Evolutionary conservation across 2,113 vertebrate species (phyloP), one percentile per base, ranked within the genome.

Genomic region (Prunella fulvescens): DNA sequence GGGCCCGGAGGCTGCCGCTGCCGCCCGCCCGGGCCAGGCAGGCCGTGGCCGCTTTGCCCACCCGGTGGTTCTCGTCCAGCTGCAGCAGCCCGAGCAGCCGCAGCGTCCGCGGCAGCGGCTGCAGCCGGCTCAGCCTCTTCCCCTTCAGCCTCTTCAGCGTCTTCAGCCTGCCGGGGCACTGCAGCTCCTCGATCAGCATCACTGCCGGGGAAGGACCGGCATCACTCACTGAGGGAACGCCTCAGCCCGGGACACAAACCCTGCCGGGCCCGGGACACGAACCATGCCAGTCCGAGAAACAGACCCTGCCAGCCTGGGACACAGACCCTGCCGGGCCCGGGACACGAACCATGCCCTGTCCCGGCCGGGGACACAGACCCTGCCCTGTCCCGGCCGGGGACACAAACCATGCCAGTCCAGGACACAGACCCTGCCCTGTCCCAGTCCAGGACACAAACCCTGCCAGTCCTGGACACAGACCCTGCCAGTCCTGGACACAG

Each of bases 101-200:
- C 39, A 99, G 87, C 3, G 98, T 99, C 94, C 97, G 92, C 0
- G 98, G 97, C 20, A 99, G 98, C 7, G 99, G 99, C 70, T 99
- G 98, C 51, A 99, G 98, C 95, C 97, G 98, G 11, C 94, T 57
- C 56, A 99, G 93, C 73, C 91, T 73, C 89, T 98, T 98, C 26
- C 98, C 98, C 72, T 97, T 98, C 89, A 99, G 81, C 86, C 98
- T 99, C 81, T 98, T 98, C 25, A 99, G 91, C 5, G 98, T 97
- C 86, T 92, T 98, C 93, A 97, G 98, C 77, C 98, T 96, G 29
- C 98, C 98, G 1, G 98, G 96, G 39, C 98, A 92, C 20, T 96
- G 97, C 16, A 99, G 97, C 86, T 98, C 98, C 24, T 98, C 98
- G 8, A 97, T 92, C 11, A 99, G 95, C 65, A 98, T 97, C 47